These are phyloP conservation scores for Bilobella aurantiaca DNA, from an alignment of 1,140 invertebrate species.

Conservation along the genomic window DNA sequence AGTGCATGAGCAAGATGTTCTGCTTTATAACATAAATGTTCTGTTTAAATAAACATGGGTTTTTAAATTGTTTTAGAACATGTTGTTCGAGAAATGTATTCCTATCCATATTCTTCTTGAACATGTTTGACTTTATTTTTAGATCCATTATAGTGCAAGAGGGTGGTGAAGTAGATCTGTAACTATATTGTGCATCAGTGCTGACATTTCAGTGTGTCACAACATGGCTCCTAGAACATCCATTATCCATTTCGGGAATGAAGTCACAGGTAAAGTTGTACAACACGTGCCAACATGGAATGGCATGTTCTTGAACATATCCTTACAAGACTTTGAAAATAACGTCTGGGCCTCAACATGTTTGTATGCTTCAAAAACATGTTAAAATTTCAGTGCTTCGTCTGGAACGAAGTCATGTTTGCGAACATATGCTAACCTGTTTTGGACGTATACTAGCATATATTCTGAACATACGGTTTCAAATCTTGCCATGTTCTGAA, in stretches of 20 bases:
- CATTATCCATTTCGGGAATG: slow-evolving; percentile 80
- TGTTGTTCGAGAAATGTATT: too few species aligned
- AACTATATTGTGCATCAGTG: slow-evolving; percentile 96
- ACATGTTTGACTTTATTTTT: slow-evolving; percentile 19
- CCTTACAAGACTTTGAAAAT: too few species aligned
- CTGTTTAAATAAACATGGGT: too few species aligned
- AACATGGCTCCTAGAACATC: slow-evolving; percentile 83
- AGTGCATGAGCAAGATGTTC: slow-evolving; percentile 59
- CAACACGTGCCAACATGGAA: neutral
- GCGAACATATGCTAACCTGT: too few species aligned
- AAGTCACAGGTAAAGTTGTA: slow-evolving; percentile 63
- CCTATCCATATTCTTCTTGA: neutral
- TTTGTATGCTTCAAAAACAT: too few species aligned
- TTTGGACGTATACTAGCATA: too few species aligned
- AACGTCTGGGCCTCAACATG: too few species aligned
- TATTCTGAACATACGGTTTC: too few species aligned
- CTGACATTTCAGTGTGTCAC: slow-evolving; percentile 81
- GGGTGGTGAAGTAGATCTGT: slow-evolving; percentile 94
- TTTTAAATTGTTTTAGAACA: neutral
- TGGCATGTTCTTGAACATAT: too few species aligned
- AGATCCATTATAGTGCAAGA: slow-evolving; percentile 76
- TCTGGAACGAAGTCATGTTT: too few species aligned
- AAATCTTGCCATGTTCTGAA: too few species aligned
- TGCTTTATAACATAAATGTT: neutral
- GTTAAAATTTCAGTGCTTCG: too few species aligned